Evolutionary conservation across 2,113 vertebrate species (phyloP).

Genomic region (Pseudopipra pipra): DNA sequence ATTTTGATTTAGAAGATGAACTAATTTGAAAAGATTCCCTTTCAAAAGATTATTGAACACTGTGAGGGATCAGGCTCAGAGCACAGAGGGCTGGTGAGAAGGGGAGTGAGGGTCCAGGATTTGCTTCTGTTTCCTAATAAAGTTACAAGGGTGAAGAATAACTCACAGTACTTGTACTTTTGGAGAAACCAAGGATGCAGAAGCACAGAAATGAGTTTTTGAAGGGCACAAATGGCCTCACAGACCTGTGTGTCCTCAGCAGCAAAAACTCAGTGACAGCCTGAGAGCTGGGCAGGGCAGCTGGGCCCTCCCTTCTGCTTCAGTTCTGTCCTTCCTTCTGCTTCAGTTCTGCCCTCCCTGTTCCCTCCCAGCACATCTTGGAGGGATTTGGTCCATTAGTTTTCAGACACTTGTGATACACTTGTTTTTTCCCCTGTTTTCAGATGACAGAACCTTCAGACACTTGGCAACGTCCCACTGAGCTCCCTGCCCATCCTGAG

Average conservation of each 20-base stretch:
- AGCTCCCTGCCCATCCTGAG: background rate
- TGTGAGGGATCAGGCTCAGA: background rate
- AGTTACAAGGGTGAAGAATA: rapidly evolving
- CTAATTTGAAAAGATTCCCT: no score
- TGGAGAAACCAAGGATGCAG: background rate
- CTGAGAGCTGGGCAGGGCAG: background rate
- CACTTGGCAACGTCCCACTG: rapidly evolving
- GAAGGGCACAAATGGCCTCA: background rate
- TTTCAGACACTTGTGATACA: background rate
- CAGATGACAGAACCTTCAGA: background rate
- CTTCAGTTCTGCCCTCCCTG: no score
- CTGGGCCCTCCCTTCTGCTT: background rate
- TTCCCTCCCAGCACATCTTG: no score
- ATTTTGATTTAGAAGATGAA: no score
- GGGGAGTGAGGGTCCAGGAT: background rate
- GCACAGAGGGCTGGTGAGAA: background rate
- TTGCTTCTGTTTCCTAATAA: background rate
- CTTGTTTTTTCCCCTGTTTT: no score
- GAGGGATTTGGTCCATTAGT: background rate
- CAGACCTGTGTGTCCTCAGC: background rate
- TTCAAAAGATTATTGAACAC: background rate
- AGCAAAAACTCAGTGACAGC: background rate
- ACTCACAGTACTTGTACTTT: background rate
- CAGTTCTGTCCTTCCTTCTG: background rate
- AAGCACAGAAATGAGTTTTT: background rate